These are phyloP conservation scores for Rhinolophus sinicus DNA, from an alignment of 2,113 vertebrate genomes.

Conservation along the genomic window DNA sequence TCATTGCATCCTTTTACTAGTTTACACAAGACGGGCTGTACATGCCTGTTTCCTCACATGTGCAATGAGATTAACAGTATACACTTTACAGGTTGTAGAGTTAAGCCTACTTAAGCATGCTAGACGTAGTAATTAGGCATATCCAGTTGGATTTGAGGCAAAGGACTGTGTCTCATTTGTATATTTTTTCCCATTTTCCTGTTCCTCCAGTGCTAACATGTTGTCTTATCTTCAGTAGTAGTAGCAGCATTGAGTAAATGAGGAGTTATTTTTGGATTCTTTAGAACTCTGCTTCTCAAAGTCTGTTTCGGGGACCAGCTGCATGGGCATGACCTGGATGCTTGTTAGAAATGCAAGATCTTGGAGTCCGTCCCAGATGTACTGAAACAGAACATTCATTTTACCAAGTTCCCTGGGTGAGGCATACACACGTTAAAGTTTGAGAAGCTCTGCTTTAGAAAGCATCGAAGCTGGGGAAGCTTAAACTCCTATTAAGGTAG, in stretches of 20 bases:
- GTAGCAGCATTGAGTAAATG: background rate
- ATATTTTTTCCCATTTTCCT: background rate
- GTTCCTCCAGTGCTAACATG: background rate
- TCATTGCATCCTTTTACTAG: background rate
- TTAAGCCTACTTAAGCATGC: background rate
- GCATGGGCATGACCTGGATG: background rate
- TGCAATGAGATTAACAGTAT: background rate
- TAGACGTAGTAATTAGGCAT: background rate
- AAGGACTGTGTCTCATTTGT: background rate
- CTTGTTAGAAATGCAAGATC: background rate
- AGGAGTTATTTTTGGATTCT: background rate
- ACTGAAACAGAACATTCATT: background rate
- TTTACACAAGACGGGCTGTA: background rate
- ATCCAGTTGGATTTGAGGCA: background rate
- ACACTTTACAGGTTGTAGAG: background rate
- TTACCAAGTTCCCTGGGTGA: background rate
- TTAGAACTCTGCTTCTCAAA: conserved; percentile 23
- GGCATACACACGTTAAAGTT: background rate
- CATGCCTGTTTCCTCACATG: background rate
- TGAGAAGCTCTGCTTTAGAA: background rate
- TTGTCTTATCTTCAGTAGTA: background rate
- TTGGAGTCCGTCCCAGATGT: conserved; percentile 1
- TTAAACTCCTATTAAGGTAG: background rate
- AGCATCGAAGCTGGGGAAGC: background rate
- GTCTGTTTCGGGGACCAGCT: background rate